Evolutionary conservation across 2,797 vertebrate species (phyloP), one percentile per base, ranked within the genome.

Genomic region (Poecilia velifera): DNA sequence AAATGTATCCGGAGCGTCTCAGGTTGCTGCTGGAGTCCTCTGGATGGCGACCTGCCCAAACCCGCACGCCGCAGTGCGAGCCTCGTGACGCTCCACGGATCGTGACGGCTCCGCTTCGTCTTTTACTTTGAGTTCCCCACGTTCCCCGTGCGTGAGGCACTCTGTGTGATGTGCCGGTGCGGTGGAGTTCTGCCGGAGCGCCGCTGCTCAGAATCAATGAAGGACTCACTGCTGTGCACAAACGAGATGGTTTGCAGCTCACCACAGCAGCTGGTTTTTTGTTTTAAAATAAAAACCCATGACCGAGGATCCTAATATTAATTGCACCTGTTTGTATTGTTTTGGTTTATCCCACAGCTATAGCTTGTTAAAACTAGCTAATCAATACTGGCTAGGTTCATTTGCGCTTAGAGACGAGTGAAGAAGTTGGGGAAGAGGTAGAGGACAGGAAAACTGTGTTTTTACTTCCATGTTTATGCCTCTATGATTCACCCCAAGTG

Each of bases 1-100:
- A 70, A 43, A 25, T 6, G 22, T 43, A 43, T 25, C 66, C 9
- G 39, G 43, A 70, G 66, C 41, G 66, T 25, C 66, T 70, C 66
- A 5, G 39, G 39, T 46, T 28, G 43, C 68, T n/a, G 41, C 25
- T 12, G 25, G 66, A 68, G 36, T 41, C 66, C 66, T 68, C 22
- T 28, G 41, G 22, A 28, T 71, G 68, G 41, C 68, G 16, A 71
- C 68, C 68, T 71, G 68, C 68, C 41, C 68, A 45, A 45, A 28
- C 68, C 41, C 7, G 41, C 22, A 16, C 41, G n/a, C 68, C 9
- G 68, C 68, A 45, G 41, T n/a, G 41, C 68, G 7, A 6, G 41
- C 68, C 68, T n/a, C 68, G 41, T 45, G 68, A 71, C 68, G 14
- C 68, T 41, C 39, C 41, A 16, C 41, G 6, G 68, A 68, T 68